A percentile compares a stretch with the other conserved stretches of the same genome.
These are phyloP conservation scores for Sylvicapra grimmia DNA, from an alignment of 2,113 vertebrate species.

Conservation along the genomic window DNA sequence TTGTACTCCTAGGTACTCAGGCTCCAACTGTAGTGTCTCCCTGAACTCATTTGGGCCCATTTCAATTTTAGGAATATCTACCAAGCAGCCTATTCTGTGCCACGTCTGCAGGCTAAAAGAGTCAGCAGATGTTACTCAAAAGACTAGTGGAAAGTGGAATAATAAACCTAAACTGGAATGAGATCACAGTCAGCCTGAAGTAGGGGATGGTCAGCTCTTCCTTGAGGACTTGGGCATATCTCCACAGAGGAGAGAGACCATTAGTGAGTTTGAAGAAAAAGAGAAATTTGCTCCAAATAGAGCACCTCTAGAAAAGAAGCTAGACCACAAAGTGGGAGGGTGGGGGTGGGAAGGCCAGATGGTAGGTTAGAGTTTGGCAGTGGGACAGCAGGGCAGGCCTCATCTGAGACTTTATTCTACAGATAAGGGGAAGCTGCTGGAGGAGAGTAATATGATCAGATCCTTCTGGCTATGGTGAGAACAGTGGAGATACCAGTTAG, in stretches of 20 bases:
- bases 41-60: background rate
- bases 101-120: background rate
- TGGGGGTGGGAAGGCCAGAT: background rate
- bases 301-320: background rate
- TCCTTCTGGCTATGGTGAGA: background rate
- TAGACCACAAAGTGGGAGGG: too few species aligned
- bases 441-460: background rate
- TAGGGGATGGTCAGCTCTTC: background rate
- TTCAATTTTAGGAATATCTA: background rate
- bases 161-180: background rate
- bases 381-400: background rate
- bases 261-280: background rate
- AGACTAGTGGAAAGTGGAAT: background rate
- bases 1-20: background rate
- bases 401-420: background rate
- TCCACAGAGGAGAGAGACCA: background rate
- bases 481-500: background rate
- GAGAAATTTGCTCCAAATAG: background rate
- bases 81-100: background rate
- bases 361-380: background rate
- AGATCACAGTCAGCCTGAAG: background rate
- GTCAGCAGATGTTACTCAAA: background rate
- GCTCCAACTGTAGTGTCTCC: background rate
- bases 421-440: background rate
- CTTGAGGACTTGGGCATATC: background rate